phyloP scores from a whole-genome alignment of 2,113 vertebrate genomes.

The Eretmochelys imbricata region DNA sequence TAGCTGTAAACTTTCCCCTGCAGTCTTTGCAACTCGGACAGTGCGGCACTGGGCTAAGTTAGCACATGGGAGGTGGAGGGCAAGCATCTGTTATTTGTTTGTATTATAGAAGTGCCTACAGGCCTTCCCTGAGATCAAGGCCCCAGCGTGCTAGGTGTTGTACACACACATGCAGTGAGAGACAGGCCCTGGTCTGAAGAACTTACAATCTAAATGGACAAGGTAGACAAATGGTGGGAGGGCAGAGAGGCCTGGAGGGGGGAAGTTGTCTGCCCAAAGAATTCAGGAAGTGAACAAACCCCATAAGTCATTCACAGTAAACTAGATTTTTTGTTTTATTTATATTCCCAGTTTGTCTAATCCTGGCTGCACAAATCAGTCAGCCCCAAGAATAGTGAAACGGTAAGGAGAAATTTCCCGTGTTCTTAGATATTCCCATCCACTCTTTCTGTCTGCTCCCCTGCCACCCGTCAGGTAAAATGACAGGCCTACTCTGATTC shows the following conservation, averaged over 20 bases:
- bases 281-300: neutral
- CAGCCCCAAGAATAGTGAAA: neutral
- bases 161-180: neutral
- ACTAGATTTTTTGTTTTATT: neutral
- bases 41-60: neutral
- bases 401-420: neutral
- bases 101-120: neutral
- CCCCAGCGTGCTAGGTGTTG: too few relatives aligned
- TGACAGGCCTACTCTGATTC: neutral
- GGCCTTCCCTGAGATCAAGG: neutral
- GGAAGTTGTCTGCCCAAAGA: neutral
- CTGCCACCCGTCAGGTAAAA: neutral
- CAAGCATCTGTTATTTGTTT: neutral
- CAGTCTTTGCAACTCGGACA: neutral
- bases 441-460: neutral
- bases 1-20: neutral
- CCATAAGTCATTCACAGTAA: neutral
- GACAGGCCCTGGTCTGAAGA: neutral
- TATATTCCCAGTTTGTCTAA: neutral
- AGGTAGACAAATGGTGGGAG: accelerated
- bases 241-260: neutral
- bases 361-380: neutral
- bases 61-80: neutral
- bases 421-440: neutral
- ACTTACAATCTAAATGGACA: neutral